Evolutionary conservation across 1,140 invertebrate genomes (phyloP).

Genomic region (Cydia amplana): DNA sequence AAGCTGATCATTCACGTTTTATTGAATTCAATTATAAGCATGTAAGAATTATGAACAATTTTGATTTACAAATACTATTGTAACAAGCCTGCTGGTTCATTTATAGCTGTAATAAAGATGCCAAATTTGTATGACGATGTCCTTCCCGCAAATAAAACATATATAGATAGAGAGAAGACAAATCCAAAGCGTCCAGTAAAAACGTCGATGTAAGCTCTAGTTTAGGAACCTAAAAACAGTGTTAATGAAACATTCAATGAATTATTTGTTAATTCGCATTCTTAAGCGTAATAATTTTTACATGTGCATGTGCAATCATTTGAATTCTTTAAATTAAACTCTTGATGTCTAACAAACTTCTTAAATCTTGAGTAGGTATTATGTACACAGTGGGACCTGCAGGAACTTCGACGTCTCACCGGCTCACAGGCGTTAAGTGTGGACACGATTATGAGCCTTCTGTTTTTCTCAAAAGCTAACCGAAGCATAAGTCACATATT

Average conservation of each 20-base stretch:
- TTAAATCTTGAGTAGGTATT: neutral
- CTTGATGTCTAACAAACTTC: neutral
- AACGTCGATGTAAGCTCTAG: too few relatives aligned
- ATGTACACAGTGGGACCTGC: neutral
- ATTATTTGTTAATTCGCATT: too few relatives aligned
- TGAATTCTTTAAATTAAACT: neutral
- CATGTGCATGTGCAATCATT: neutral
- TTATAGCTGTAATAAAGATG: neutral
- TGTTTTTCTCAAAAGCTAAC: neutral
- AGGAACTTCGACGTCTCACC: neutral
- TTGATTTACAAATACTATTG: neutral
- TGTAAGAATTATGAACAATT: neutral
- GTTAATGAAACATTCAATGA: too few relatives aligned
- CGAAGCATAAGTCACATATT: neutral
- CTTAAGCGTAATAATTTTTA: neutral
- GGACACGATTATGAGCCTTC: neutral
- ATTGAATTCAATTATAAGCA: conserved; percentile 17
- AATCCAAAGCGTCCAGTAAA: too few relatives aligned
- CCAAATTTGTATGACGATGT: neutral
- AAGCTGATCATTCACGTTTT: conserved; percentile 11
- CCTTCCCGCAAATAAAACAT: neutral
- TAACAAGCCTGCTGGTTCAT: neutral
- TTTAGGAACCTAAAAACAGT: too few relatives aligned
- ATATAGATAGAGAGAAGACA: too few relatives aligned
- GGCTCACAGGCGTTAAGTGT: neutral